Base-by-base conservation (phyloP, 2,797 vertebrate genomes). In the Ctenochaetus hawaiiensis region DNA sequence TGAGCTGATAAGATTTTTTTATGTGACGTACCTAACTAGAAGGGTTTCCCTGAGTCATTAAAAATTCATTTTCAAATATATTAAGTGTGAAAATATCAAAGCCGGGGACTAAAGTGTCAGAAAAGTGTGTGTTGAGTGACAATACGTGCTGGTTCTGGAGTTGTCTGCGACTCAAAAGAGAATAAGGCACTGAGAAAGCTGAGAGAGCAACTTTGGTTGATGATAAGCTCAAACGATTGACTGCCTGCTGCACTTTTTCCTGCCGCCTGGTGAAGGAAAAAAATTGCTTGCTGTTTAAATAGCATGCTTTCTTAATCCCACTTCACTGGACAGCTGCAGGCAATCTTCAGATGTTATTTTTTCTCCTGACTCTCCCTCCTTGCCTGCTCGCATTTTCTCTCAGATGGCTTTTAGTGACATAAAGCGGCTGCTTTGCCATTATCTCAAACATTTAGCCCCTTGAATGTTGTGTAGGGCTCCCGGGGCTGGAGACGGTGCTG, bases 301-400 rank as follows among this genome's bases (percentile, higher is more conserved):
- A 84, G 83, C 86, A 80, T 81, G 82, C 87, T 93, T 91, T 87
- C 82, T 87, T 93, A 94, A 93, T 92, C 90, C 88, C 77, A 87
- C 87, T 91, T 91, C 83, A 85, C 72, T 83, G 81, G 82, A 83
- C 86, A 75, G 80, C 91, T 80, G 77, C 68, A 82, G 87, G 88
- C 91, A 86, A 82, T 87, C 83, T 83, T 90, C 64, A 76, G 76
- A 92, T 91, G 85, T 84, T 85, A 87, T 73, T 81, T 86, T 89
- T 85, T 75, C 71, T 60, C 23, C 77, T 72, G 49, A 14, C 70
- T 66, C 69, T 69, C 45, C 47, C 45, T 8, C 34, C 72, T 68
- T n/a, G 0, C 69, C 74, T 51, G 26, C 34, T 75, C 69, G 34
- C 26, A 82, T 68, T 81, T 72, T 75, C 76, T 81, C 72, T 84